Evolutionary conservation across 2,113 vertebrate genomes (phyloP), one percentile per base, ranked within the genome.

Genomic region (Muscicapa adusta): DNA sequence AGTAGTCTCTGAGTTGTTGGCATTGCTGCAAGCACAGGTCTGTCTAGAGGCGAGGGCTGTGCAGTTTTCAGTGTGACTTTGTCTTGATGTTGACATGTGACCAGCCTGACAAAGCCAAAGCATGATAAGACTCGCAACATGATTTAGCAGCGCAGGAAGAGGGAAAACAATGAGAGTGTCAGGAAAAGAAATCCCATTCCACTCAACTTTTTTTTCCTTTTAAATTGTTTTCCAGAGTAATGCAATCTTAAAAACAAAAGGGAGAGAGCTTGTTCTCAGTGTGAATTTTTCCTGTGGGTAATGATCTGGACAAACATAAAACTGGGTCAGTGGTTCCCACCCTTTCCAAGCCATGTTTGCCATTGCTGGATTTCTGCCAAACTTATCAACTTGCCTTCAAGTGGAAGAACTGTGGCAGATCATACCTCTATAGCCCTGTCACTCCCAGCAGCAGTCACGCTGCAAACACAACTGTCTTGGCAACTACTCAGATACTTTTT

Each of bases 141-240:
- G 85, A 82, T 91, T 94, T 88, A 91, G 74, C 85, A 85, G 71
- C 6, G 58, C 93, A 95, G 95, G 96, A 96, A 97, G 89, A 91
- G 43, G 74, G 47, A 96, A 95, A 97, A 95, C 87, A 96, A 94
- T 95, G 33, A 95, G 70, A 88, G 34, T 43, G 87, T 87, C 91
- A 93, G 87, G 93, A 95, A 94, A 92, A 95, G 66, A 91, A 95
- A 70, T 70, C 20, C 15, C 1, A 4, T 26, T 93, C 42, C 1
- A 7, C 53, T 77, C 28, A 42, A 78, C 15, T 8, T 50, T 28
- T 53, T 74, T 70, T 65, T n/a, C n/a, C 70, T 80, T 81, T 57
- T n/a, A 7, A 58, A 81, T 85, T 92, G 63, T 96, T 94, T 89
- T 76, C 45, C 74, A 85, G 42, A 50, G 31, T 57, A 85, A 61